Evolutionary conservation across 2,888 invertebrate genomes (phyloP), one percentile per base, ranked within the genome.

Genomic region (Eilema griseolum): DNA sequence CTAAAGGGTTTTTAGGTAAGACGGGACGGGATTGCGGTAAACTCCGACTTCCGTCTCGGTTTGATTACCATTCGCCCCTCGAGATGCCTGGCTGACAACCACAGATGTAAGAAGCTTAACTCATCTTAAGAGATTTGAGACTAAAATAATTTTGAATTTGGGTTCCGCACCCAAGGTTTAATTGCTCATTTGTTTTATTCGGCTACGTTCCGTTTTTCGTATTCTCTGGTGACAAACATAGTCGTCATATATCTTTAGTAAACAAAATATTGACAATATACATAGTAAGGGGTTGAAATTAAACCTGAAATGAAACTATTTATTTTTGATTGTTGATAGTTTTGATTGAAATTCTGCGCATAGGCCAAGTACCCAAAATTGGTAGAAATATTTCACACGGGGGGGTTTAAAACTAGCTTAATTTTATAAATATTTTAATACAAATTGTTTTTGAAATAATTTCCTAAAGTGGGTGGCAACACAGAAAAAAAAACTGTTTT

Each of bases 31-130:
- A 91, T 92, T 92, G 91, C 87, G 89, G 86, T 85, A 85, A 88
- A 88, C 88, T 88, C 75, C 87, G 80, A 82, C 86, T 87, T 86
- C 88, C 89, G 89, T 83, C 84, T 86, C 85, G 79, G 78, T 91
- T 90, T 93, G 89, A 93, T 93, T 93, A 92, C 92, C 90, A 88
- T 91, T 91, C 87, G 88, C 89, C 90, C 91, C 88, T 89, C 85
- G 87, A 87, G 89, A 90, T 90, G 89, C 87, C 83, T 85, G 85
- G 84, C 83, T 87, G 85, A 80, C 77, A 81, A 83, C 78, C 80
- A 77, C 85, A 81, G 87, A 88, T 85, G 80, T 79, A 83, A 79
- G 85, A 88, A 88, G 84, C 78, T 81, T 76, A 77, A 81, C 72
- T 81, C 78, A 77, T 81, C 81, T 81, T 82, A 82, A 78, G 81